These are phyloP conservation scores for Ciconia stormi DNA, from an alignment of 2,113 vertebrate genomes.

Conservation along the genomic window DNA sequence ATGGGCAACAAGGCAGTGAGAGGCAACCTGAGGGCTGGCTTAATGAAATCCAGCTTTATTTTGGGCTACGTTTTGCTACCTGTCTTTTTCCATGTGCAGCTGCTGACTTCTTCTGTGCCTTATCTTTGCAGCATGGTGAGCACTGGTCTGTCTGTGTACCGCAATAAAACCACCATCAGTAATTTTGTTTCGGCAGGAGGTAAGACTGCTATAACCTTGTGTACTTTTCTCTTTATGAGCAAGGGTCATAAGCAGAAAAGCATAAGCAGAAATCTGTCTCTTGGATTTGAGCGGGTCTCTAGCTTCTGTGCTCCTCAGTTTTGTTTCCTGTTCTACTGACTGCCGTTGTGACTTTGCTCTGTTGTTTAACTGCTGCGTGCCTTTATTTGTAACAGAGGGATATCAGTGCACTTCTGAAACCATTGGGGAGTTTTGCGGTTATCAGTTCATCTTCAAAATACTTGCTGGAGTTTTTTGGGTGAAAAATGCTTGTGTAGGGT, in stretches of 20 bases:
- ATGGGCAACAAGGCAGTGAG: not conserved
- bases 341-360: not conserved
- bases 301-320: not conserved
- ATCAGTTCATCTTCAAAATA: not conserved
- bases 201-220: constrained; percentile 63
- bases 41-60: not conserved
- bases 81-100: not conserved
- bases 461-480: not conserved
- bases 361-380: fast-evolving
- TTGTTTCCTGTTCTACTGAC: not conserved
- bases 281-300: not conserved
- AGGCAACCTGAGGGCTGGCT: not conserved
- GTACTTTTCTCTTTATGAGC: not conserved
- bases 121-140: constrained; percentile 75
- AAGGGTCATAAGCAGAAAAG: not conserved
- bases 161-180: constrained; percentile 76
- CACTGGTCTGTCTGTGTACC: constrained; percentile 83
- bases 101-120: not conserved
- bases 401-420: not conserved
- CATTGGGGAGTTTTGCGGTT: not conserved
- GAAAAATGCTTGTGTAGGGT: not conserved
- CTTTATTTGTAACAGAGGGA: not conserved
- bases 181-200: constrained; percentile 87
- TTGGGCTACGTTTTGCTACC: not conserved
- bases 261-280: not conserved